A percentile compares a stretch with the other conserved stretches of the same genome.
These are phyloP conservation scores for Muscicapa comitata DNA, from an alignment of 2,797 vertebrate species.

Conservation along the genomic window DNA sequence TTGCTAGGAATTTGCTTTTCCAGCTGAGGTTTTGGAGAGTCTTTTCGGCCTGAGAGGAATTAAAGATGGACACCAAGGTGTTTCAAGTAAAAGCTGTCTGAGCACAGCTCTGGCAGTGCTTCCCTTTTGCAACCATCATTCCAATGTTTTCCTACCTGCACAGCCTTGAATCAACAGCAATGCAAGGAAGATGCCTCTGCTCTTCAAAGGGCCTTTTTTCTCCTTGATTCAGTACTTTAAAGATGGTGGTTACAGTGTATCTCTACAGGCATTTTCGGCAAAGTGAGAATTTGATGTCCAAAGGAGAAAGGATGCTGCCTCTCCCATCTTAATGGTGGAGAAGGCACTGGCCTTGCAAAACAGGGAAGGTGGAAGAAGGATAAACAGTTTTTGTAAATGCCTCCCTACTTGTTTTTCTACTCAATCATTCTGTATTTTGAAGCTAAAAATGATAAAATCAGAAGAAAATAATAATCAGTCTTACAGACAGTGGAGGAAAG, in stretches of 20 bases:
- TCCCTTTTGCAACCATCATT: not conserved
- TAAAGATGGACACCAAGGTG: not conserved
- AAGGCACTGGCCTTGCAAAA: not conserved
- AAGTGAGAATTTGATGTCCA: not conserved
- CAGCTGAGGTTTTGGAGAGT: not conserved
- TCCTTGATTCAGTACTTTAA: not conserved
- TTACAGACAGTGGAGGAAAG: not conserved
- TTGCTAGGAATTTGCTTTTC: not conserved
- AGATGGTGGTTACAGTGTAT: not conserved
- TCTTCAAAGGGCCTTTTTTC: slow-evolving; percentile 17
- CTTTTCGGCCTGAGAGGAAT: not conserved
- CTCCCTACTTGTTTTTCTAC: not conserved
- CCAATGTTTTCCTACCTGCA: not conserved
- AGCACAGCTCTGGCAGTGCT: not conserved
- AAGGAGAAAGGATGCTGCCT: not conserved
- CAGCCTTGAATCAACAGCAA: not conserved
- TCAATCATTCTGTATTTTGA: not conserved
- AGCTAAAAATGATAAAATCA: not conserved
- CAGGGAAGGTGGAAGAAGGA: not conserved
- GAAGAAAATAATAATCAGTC: not conserved
- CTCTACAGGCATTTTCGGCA: not conserved
- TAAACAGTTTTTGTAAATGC: not conserved
- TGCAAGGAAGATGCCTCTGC: not conserved
- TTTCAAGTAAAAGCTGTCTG: not conserved
- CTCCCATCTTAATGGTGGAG: not conserved